phyloP scores from a whole-genome alignment of 2,888 invertebrate genomes.

The Pimpla rufipes region DNA sequence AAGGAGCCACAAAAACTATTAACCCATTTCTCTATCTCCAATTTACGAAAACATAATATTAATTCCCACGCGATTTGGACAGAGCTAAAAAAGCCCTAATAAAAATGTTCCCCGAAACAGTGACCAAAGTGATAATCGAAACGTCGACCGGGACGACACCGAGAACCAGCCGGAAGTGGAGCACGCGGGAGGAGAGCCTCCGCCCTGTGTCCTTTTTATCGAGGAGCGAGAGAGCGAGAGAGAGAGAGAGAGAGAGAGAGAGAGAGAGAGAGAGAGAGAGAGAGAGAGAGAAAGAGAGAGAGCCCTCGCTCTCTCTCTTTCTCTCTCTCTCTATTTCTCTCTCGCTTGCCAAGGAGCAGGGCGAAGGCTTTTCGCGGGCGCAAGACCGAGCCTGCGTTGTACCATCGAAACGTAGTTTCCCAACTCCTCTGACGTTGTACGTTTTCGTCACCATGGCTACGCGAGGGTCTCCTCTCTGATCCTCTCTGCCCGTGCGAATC shows the following conservation, averaged over 20 bases:
- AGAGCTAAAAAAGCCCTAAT: too few species aligned
- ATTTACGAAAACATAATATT: too few species aligned
- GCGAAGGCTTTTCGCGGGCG: constrained; percentile 70
- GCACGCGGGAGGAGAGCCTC: too few species aligned
- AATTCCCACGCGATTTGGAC: too few species aligned
- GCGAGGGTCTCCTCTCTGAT: constrained; percentile 59
- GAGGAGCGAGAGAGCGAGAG: too few species aligned
- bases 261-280: too few species aligned
- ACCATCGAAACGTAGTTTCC: constrained; percentile 48
- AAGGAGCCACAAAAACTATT: too few species aligned
- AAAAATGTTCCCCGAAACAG: constrained; percentile 2
- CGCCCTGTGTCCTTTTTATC: too few species aligned
- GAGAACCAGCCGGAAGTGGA: constrained; percentile 7
- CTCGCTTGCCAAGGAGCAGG: constrained; percentile 24
- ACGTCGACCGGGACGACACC: too few species aligned
- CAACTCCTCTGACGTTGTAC: constrained; percentile 60
- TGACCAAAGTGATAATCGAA: not conserved
- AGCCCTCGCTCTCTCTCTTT: too few species aligned
- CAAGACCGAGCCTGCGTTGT: constrained; percentile 79
- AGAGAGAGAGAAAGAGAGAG: constrained; percentile 8
- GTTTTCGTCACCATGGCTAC: constrained; percentile 78
- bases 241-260: too few species aligned
- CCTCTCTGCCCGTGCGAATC: constrained; percentile 51
- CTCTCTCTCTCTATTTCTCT: constrained; percentile 13
- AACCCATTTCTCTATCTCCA: too few species aligned